phyloP scores from a whole-genome alignment of 2,113 vertebrate species.

The Strix aluco region DNA sequence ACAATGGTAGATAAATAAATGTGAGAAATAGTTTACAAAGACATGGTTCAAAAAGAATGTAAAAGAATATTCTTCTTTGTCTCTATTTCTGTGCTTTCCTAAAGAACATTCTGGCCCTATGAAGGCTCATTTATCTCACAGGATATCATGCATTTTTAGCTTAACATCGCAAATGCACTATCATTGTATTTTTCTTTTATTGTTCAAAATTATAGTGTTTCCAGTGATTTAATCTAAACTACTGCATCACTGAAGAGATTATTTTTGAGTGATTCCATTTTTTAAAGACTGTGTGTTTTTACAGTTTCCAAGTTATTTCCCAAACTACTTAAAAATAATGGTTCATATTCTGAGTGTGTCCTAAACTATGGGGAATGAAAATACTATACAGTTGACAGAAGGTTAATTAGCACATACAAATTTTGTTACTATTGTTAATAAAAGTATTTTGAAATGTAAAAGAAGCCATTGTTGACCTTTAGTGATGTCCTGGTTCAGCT shows the following conservation, averaged over 20 bases:
- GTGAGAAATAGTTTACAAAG: not conserved
- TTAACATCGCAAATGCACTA: not conserved
- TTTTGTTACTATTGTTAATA: not conserved
- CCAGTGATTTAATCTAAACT: not conserved
- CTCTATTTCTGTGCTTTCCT: not conserved
- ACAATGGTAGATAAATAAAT: not conserved
- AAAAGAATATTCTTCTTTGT: not conserved
- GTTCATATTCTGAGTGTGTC: not conserved
- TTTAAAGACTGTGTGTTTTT: not conserved
- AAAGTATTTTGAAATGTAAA: not conserved
- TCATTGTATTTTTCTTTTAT: not conserved
- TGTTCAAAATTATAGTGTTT: not conserved
- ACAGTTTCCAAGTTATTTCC: not conserved
- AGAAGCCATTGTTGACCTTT: not conserved
- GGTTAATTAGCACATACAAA: not conserved
- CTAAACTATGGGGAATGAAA: not conserved
- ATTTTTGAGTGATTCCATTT: not conserved
- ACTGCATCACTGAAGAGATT: not conserved
- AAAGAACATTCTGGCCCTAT: not conserved
- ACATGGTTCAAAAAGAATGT: not conserved
- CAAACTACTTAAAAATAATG: not conserved
- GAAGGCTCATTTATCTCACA: not conserved
- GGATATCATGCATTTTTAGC: not conserved
- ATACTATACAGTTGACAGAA: not conserved
- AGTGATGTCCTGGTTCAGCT: no score